Evolutionary conservation across 2,888 invertebrate genomes (phyloP).

Genomic region (Gandaritis pyraliata): DNA sequence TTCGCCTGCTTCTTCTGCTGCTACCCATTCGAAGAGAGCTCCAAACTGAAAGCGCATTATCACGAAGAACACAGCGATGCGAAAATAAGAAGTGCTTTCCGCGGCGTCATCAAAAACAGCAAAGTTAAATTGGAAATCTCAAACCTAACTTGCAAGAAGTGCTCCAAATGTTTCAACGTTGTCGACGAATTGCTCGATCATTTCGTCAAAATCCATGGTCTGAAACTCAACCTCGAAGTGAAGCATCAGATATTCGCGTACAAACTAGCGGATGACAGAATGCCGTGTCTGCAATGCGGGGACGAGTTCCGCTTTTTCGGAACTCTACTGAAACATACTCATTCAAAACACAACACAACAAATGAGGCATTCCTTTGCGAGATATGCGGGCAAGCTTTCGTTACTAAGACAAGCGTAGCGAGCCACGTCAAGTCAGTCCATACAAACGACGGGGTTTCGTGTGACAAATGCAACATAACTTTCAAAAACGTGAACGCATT

Average conservation of each 20-base stretch:
- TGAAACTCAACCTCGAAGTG: conserved; percentile 50
- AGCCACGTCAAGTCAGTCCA: conserved; percentile 63
- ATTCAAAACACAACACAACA: conserved; percentile 56
- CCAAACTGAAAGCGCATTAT: conserved; percentile 50
- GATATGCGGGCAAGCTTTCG: conserved; percentile 67
- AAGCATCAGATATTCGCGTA: conserved; percentile 51
- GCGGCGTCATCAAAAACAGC: conserved; percentile 46
- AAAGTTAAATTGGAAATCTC: conserved; percentile 58
- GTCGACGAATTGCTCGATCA: conserved; percentile 55
- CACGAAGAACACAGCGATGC: conserved; percentile 52
- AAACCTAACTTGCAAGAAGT: conserved; percentile 55
- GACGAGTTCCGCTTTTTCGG: conserved; percentile 61
- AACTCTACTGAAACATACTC: conserved; percentile 53
- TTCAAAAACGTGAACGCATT: conserved; percentile 52
- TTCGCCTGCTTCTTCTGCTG: conserved; percentile 63
- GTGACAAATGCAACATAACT: conserved; percentile 50
- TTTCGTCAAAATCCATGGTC: conserved; percentile 43
- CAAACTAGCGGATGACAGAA: conserved; percentile 54
- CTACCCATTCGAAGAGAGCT: conserved; percentile 49
- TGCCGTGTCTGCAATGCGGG: conserved; percentile 59
- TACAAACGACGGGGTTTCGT: conserved; percentile 42
- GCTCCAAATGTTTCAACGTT: conserved; percentile 42
- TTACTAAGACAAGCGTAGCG: conserved; percentile 56
- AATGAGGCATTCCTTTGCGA: conserved; percentile 58
- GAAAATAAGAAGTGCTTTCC: conserved; percentile 47